Evolutionary conservation across 2,113 vertebrate genomes (phyloP).

Genomic region (Holacanthus passer): DNA sequence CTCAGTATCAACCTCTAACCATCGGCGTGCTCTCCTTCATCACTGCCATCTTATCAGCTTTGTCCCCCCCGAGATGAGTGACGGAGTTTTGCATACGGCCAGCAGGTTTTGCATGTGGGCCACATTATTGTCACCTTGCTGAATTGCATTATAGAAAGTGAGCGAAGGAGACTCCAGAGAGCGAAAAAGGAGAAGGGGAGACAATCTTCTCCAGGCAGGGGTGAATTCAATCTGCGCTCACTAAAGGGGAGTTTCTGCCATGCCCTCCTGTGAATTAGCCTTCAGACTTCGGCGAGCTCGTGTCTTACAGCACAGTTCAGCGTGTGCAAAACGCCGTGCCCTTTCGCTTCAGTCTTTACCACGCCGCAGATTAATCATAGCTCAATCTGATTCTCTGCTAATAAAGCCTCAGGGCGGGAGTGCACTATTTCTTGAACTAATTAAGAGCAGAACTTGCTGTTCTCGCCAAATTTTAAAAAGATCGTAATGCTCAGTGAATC

Average conservation of each 20-base stretch:
- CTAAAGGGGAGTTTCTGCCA: constrained; percentile 41
- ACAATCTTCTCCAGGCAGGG: constrained; percentile 30
- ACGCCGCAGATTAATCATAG: constrained; percentile 60
- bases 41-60: constrained; percentile 56
- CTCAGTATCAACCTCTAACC: constrained; percentile 40
- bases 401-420: constrained; percentile 65
- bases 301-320: constrained; percentile 39
- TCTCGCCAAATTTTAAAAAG: constrained; percentile 56
- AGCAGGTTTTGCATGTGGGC: constrained; percentile 73
- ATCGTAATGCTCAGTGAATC: constrained; percentile 52
- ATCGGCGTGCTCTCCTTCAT: constrained; percentile 35
- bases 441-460: constrained; percentile 73
- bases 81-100: constrained; percentile 75
- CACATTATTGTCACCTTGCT: constrained; percentile 83
- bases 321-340: constrained; percentile 17
- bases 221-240: constrained; percentile 57
- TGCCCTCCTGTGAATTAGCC: constrained; percentile 55
- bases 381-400: constrained; percentile 62
- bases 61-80: constrained; percentile 8
- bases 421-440: constrained; percentile 69
- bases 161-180: constrained; percentile 42
- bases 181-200: constrained; percentile 15
- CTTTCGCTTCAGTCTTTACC: constrained; percentile 58
- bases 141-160: constrained; percentile 77
- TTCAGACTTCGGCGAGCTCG: constrained; percentile 42